Evolutionary conservation across 1,140 invertebrate species (phyloP), one percentile per base, ranked within the genome.

Genomic region (Saxidomus purpurata): DNA sequence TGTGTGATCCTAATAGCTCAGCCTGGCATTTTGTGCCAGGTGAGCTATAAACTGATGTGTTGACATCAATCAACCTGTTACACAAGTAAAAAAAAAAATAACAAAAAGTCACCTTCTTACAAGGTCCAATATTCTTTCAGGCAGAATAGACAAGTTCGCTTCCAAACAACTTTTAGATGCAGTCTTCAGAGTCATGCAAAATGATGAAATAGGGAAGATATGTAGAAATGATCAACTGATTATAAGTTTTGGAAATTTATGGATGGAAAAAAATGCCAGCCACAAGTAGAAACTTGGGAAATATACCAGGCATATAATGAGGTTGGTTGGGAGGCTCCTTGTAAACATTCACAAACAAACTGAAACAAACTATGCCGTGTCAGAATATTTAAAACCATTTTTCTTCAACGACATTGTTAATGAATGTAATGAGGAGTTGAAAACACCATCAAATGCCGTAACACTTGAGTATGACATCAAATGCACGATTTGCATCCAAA

Each of bases 231-330:
- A 87, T 49, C 11, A 4, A 2, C n/a, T 87, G 0, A 87, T 87
- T 22, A 31, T 79, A 28, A 67, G 69, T 47, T 34, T 87, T 17
- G 85, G 74, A 1, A 87, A 87, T 67, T 19, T 47, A 17, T 87
- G 85, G 85, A 63, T 87, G 55, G 74, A 77, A 43, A 87, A 87
- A 25, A 87, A 87, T 43, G n/a, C 79, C n/a, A 49, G 52, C 6
- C 74, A 86, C 49, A 59, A 55, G 8, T 76, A 74, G 22, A 86
- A 86, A 40, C 8, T 63, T 22, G 83, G 83, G 47, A 25, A n/a
- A n/a, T 79, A 87, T 25, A 87, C 71, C 19, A 63, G 71, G 9
- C 49, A 87, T 17, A 87, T 87, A 3, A 77, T 87, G 52, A 61
- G 85, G 63, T 34, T 87, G 22, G 28, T 40, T 40, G 69, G 36